These are phyloP conservation scores for Emmelina monodactyla DNA, from an alignment of 2,888 invertebrate genomes.

Conservation along the genomic window DNA sequence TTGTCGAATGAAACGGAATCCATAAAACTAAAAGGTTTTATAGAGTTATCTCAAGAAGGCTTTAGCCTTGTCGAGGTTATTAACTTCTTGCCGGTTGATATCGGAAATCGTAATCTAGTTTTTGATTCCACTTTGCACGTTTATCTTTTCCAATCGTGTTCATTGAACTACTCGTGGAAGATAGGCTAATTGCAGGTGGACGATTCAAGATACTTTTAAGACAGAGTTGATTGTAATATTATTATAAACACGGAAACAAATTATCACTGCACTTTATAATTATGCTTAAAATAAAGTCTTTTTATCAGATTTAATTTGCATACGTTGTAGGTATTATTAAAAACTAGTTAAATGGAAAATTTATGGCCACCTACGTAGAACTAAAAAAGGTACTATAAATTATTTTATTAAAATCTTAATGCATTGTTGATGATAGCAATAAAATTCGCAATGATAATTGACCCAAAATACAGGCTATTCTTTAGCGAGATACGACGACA, in stretches of 20 bases:
- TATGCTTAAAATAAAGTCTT: neutral
- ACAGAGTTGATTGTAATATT: neutral
- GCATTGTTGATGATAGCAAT: too few relatives aligned
- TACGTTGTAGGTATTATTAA: neutral
- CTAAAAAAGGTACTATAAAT: too few relatives aligned
- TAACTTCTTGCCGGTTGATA: conserved; percentile 43
- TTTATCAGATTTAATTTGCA: neutral
- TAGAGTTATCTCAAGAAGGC: conserved; percentile 48
- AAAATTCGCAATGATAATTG: too few relatives aligned
- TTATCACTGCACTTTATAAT: neutral
- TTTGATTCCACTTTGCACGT: conserved; percentile 36
- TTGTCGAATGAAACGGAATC: conserved; percentile 49
- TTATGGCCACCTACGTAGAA: too few relatives aligned
- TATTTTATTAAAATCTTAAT: too few relatives aligned
- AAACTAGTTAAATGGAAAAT: too few relatives aligned
- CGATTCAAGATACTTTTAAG: neutral
- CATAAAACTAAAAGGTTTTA: conserved; percentile 59
- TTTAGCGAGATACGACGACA: too few relatives aligned
- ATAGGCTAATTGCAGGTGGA: conserved; percentile 2
- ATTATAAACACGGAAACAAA: too few relatives aligned
- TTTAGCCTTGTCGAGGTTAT: conserved; percentile 57
- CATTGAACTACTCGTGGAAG: conserved; percentile 19
- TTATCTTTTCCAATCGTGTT: conserved; percentile 27
- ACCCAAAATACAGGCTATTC: too few relatives aligned
- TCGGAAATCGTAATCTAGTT: conserved; percentile 47